phyloP scores from a whole-genome alignment of 2,888 invertebrate species.

The Amiota minor region DNA sequence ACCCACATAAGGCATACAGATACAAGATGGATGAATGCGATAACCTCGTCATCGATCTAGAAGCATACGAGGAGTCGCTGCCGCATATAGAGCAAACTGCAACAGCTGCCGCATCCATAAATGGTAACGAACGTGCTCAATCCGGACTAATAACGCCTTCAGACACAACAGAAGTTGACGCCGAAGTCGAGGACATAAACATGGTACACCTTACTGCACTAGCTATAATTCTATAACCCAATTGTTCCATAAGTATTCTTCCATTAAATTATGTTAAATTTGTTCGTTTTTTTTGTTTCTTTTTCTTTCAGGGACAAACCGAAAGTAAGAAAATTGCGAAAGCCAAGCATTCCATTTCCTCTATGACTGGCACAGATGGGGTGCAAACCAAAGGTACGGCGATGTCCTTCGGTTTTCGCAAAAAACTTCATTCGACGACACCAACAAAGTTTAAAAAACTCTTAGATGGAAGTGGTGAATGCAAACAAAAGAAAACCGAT shows the following conservation, averaged over 20 bases:
- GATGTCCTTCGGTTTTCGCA: conserved; percentile 88
- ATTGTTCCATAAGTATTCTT: background rate
- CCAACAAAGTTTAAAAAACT: conserved; percentile 72
- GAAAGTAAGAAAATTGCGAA: conserved; percentile 71
- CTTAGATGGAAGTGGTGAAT: conserved; percentile 53
- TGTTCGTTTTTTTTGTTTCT: background rate
- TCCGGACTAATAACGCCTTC: conserved; percentile 34
- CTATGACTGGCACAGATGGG: conserved; percentile 26
- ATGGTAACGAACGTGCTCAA: conserved; percentile 49
- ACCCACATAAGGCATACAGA: conserved; percentile 43
- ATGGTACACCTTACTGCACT: background rate
- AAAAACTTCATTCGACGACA: conserved; percentile 77
- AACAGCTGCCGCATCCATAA: conserved; percentile 45
- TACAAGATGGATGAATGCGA: conserved; percentile 75
- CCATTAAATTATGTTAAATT: background rate
- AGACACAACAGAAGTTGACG: conserved; percentile 50
- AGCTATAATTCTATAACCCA: background rate
- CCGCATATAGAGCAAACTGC: conserved; percentile 49
- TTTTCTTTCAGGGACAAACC: conserved; percentile 70
- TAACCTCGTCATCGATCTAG: conserved; percentile 72
- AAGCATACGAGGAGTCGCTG: conserved; percentile 63
- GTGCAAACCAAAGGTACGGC: conserved; percentile 79
- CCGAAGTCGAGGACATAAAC: conserved; percentile 56
- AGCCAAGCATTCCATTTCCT: conserved; percentile 35
- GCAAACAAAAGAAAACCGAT: conserved; percentile 50